These are phyloP conservation scores for Caenorhabditis sp. DNA, from an alignment of 2,888 invertebrate species.

Conservation along the genomic window DNA sequence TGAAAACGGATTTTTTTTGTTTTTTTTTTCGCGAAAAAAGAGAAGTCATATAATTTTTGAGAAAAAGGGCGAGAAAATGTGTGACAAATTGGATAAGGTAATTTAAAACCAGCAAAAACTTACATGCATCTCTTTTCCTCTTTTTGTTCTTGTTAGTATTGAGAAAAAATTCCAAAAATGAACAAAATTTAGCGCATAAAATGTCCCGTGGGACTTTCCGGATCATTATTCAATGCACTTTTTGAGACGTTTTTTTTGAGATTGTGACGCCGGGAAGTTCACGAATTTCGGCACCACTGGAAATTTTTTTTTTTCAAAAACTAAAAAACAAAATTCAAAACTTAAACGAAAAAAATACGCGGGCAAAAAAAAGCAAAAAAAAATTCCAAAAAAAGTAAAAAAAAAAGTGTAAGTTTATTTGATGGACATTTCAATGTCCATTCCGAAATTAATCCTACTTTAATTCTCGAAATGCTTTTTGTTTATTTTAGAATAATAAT, in stretches of 20 bases:
- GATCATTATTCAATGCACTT: too few relatives aligned
- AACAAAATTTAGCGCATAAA: too few relatives aligned
- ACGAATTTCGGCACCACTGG: too few relatives aligned
- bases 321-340: constrained; percentile 10
- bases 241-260: not conserved
- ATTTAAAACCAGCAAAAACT: constrained; percentile 6
- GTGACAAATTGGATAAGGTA: constrained; percentile 9
- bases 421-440: not conserved
- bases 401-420: not conserved
- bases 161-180: not conserved
- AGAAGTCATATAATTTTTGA: not conserved
- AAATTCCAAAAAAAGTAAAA: not conserved
- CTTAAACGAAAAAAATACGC: not conserved
- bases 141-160: too few relatives aligned
- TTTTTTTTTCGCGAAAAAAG: not conserved
- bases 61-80: not conserved
- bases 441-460: not conserved
- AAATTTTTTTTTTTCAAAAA: not conserved
- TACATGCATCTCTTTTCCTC: constrained; percentile 16
- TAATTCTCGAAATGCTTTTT: too few relatives aligned
- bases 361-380: not conserved
- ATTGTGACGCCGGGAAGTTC: too few relatives aligned
- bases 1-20: not conserved
- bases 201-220: too few relatives aligned
- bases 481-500: too few relatives aligned